phyloP scores from a whole-genome alignment of 1,140 invertebrate genomes.

The Stenopsyche tienmushanensis region DNA sequence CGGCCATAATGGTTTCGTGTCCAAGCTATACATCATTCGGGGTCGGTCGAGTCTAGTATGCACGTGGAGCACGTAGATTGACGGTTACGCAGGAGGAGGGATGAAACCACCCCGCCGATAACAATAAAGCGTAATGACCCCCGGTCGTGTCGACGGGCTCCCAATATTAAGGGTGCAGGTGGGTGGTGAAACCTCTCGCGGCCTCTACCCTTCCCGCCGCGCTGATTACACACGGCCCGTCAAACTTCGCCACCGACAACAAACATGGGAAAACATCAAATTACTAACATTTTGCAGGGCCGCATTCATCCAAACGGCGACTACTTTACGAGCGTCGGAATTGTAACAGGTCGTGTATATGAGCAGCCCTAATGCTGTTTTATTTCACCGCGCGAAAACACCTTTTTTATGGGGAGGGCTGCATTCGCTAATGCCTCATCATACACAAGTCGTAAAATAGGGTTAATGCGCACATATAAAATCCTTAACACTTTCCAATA shows the following conservation, averaged over 20 bases:
- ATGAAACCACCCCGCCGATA: constrained; percentile 16
- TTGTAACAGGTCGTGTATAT: not conserved
- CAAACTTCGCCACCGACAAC: not conserved
- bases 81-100: not conserved
- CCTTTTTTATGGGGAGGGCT: not conserved
- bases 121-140: constrained; percentile 38
- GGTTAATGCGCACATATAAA: too few species aligned
- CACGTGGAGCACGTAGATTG: constrained; percentile 3
- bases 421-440: not conserved
- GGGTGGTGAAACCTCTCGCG: not conserved
- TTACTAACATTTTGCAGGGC: constrained; percentile 22
- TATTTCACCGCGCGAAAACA: too few species aligned
- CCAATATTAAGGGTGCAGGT: constrained; percentile 5
- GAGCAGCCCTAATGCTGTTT: not conserved
- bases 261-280: constrained; percentile 16
- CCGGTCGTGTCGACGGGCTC: constrained; percentile 24
- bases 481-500: too few species aligned
- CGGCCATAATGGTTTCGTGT: not conserved
- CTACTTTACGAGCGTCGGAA: constrained; percentile 16
- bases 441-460: not conserved
- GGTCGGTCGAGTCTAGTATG: too few species aligned
- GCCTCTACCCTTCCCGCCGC: not conserved
- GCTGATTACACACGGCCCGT: not conserved
- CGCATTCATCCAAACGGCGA: constrained; percentile 19
- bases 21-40: not conserved